phyloP scores from a whole-genome alignment of 1,140 invertebrate genomes.

The Nilaparvata lugens region DNA sequence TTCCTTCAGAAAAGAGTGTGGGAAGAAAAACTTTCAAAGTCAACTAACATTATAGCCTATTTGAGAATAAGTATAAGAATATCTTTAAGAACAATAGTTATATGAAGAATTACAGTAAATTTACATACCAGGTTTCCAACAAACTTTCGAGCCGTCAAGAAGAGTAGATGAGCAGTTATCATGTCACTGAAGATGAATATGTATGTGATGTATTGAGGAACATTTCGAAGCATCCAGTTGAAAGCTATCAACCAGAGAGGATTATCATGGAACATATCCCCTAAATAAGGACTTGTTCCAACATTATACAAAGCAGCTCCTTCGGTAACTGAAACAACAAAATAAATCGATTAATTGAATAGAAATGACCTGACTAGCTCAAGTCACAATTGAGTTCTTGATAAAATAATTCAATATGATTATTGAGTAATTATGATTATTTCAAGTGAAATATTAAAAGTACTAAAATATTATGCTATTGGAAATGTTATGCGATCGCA shows the following conservation, averaged over 20 bases:
- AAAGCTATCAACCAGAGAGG: constrained; percentile 63
- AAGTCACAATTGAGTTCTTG: not conserved
- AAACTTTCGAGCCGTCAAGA: constrained; percentile 55
- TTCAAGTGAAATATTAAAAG: not conserved
- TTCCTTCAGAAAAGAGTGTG: too few relatives aligned
- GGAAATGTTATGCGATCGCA: not conserved
- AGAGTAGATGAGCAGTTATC: constrained; percentile 59
- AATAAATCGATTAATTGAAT: constrained; percentile 13
- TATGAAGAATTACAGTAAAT: not conserved
- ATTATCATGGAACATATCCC: constrained; percentile 88
- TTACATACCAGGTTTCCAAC: constrained; percentile 46
- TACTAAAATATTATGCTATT: not conserved
- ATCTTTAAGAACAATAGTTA: not conserved
- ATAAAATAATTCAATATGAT: not conserved
- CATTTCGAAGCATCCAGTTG: constrained; percentile 56
- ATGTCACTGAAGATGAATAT: constrained; percentile 68
- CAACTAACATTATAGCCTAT: not conserved
- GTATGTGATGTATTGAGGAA: constrained; percentile 44
- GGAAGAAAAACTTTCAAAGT: not conserved
- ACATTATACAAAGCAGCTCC: constrained; percentile 70
- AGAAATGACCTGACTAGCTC: not conserved
- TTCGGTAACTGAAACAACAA: constrained; percentile 61
- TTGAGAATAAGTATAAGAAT: not conserved
- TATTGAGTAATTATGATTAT: constrained; percentile 9
- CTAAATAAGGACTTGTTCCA: constrained; percentile 78